phyloP scores from a whole-genome alignment of 2,888 invertebrate genomes.

The Phalera bucephala region DNA sequence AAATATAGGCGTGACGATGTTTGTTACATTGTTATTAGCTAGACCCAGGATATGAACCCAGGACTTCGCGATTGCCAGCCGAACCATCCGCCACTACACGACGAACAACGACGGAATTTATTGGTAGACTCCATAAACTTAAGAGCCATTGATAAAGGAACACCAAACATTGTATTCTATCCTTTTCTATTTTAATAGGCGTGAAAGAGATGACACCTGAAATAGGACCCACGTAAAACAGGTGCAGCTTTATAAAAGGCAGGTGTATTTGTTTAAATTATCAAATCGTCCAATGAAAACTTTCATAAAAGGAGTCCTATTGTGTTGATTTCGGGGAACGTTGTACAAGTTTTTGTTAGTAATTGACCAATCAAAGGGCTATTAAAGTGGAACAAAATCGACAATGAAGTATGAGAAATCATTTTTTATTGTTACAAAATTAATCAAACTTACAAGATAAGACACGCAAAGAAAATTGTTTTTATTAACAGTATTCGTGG shows the following conservation, averaged over 20 bases:
- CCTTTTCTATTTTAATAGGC: slow-evolving; percentile 21
- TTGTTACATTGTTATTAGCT: no score
- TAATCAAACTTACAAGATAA: slow-evolving; percentile 31
- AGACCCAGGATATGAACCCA: no score
- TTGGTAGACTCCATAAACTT: no score
- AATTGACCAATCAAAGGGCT: slow-evolving; percentile 39
- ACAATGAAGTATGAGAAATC: slow-evolving; percentile 23
- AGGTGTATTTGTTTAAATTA: slow-evolving; percentile 63
- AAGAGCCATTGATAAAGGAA: no score
- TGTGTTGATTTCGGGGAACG: slow-evolving; percentile 26
- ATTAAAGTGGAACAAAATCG: slow-evolving; percentile 29
- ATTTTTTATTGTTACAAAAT: slow-evolving; percentile 33
- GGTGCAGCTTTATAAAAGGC: slow-evolving; percentile 42
- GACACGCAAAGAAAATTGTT: slow-evolving; percentile 11
- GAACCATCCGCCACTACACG: no score
- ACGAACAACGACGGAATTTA: no score
- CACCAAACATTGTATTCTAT: no score
- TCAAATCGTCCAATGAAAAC: slow-evolving; percentile 60
- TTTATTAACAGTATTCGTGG: slow-evolving; percentile 20
- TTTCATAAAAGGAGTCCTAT: slow-evolving; percentile 31
- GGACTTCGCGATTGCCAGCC: no score
- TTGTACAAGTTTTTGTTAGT: slow-evolving; percentile 37
- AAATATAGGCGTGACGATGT: no score
- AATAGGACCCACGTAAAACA: slow-evolving; percentile 40
- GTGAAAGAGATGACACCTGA: slow-evolving; percentile 23